Conservation (phyloP, 2,113 vertebrate species). For the Carassius carassius region DNA sequence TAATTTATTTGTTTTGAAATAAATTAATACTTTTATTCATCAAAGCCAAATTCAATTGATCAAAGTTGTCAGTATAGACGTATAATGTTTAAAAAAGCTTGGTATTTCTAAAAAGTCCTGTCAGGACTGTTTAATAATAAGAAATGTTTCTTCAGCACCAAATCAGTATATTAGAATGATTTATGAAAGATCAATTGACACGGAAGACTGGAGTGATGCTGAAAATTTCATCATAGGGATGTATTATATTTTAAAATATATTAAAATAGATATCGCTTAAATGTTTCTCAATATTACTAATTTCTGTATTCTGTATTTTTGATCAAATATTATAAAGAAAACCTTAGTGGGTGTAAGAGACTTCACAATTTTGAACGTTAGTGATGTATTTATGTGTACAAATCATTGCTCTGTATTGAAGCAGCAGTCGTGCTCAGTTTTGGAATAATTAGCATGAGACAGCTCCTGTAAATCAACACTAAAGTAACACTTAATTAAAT, state of each 20-base stretch:
- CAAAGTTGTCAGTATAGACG: not conserved
- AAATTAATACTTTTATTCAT: not conserved
- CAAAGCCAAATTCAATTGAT: not conserved
- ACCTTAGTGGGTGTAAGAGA: not conserved
- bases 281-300: not conserved
- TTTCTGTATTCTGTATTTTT: not conserved
- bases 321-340: not conserved
- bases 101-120: too few species aligned
- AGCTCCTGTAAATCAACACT: not conserved
- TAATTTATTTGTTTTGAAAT: too few species aligned
- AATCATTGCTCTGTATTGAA: not conserved
- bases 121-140: not conserved
- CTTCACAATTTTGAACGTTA: not conserved
- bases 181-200: not conserved
- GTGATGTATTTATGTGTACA: not conserved
- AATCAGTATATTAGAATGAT: not conserved
- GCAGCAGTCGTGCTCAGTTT: not conserved
- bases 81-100: not conserved
- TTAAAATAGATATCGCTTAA: not conserved
- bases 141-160: not conserved
- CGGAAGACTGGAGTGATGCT: not conserved
- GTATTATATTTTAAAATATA: not conserved
- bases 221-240: too few species aligned
- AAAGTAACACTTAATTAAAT: not conserved
- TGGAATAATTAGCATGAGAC: not conserved